phyloP scores from a whole-genome alignment of 2,797 vertebrate species.

The Sebastes hubbsi region DNA sequence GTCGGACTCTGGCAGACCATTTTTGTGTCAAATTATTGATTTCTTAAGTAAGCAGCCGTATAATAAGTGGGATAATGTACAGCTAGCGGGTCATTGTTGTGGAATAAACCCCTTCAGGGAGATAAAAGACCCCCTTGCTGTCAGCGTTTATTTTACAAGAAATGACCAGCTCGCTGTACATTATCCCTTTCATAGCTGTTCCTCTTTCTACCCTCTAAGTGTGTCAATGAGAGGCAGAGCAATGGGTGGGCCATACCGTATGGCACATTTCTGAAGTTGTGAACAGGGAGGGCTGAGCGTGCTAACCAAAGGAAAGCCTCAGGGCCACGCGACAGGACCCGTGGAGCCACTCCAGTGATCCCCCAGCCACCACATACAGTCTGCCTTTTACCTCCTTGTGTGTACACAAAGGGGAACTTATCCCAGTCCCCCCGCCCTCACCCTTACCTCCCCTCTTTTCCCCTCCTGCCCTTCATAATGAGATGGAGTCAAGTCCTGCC shows the following conservation, averaged over 20 bases:
- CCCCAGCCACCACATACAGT: constrained; percentile 85
- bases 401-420: constrained; percentile 94
- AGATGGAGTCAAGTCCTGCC: constrained; percentile 77
- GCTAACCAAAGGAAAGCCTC: constrained; percentile 67
- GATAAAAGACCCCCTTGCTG: too few relatives aligned
- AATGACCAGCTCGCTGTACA: too few relatives aligned
- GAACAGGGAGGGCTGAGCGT: constrained; percentile 50
- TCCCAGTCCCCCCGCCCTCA: constrained; percentile 64
- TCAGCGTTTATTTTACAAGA: too few relatives aligned
- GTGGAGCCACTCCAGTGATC: constrained; percentile 87
- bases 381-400: constrained; percentile 90
- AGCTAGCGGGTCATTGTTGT: too few relatives aligned
- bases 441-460: constrained; percentile 12
- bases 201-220: constrained; percentile 1
- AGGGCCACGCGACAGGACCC: constrained; percentile 80
- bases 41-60: too few relatives aligned
- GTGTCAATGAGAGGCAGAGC: constrained; percentile 24
- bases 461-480: constrained; percentile 76
- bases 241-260: constrained; percentile 43
- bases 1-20: too few relatives aligned
- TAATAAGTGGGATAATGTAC: too few relatives aligned
- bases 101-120: too few relatives aligned
- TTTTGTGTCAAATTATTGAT: too few relatives aligned
- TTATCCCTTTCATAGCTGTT: neutral
- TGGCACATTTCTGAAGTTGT: constrained; percentile 41